phyloP scores from a whole-genome alignment of 2,797 vertebrate genomes.

The Calcarius lapponicus region DNA sequence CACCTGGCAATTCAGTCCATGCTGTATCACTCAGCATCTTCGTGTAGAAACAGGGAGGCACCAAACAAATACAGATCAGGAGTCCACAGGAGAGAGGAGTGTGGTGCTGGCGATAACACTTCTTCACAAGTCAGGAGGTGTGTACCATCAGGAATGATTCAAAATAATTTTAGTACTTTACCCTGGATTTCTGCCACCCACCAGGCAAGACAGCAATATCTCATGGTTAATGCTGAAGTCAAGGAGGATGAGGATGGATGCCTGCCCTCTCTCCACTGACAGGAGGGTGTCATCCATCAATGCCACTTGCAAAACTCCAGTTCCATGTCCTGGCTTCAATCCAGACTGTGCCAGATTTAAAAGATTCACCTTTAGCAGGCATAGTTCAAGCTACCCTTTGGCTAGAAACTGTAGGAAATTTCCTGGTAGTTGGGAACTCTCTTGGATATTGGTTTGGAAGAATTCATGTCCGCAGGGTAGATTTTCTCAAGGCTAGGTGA shows the following conservation, averaged over 20 bases:
- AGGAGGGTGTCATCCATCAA: neutral
- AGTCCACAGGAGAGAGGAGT: neutral
- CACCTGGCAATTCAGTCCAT: neutral
- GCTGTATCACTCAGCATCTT: neutral
- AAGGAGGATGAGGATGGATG: conserved; percentile 54
- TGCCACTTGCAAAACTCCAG: neutral
- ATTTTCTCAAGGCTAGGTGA: neutral
- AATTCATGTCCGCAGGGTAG: neutral
- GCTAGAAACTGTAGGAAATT: neutral
- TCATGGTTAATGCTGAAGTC: conserved; percentile 47
- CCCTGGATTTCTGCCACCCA: conserved; percentile 33
- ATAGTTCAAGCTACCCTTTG: neutral
- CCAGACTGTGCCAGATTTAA: neutral
- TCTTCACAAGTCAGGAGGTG: neutral
- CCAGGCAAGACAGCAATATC: conserved; percentile 3
- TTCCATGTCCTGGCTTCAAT: neutral
- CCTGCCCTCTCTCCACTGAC: neutral
- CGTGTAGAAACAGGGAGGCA: neutral
- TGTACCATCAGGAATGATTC: neutral
- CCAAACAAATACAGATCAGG: neutral
- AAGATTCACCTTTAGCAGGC: neutral
- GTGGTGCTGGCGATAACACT: neutral
- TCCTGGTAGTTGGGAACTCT: neutral
- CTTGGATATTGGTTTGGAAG: neutral
- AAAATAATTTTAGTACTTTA: conserved; percentile 15